Base-by-base conservation (phyloP, 2,113 vertebrate species). In the Neotoma lepida region DNA sequence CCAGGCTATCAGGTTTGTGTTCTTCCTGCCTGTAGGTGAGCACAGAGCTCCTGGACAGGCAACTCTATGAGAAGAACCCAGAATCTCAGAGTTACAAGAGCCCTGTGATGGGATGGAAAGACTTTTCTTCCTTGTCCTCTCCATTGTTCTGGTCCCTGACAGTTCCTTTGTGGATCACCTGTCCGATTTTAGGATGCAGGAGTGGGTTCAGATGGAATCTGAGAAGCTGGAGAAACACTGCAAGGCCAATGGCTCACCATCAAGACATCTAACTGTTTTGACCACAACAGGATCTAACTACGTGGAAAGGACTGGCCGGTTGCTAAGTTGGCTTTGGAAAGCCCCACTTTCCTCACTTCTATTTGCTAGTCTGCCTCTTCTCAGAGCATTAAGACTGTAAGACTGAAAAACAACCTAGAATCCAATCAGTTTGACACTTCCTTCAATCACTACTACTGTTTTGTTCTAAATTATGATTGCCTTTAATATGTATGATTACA, bases 51-150 rank as follows among this genome's bases (percentile, higher is more conserved):
- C 22, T n/a, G 44, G 44, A 51, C 63, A 87, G 35, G 39, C 13
- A 18, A 24, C 41, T 77, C 56, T n/a, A 26, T 77, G 20, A 61
- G 41, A 46, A 99, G 99, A 99, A 99, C 97, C 98, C 99, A 71
- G 99, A 99, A 9, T 99, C 95, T 89, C 98, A 99, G 30, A 99
- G 99, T 68, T 99, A 98, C 74, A 24, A 10, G 0, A 98, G 99
- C 74, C 98, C 99, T 0, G 91, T 97, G 26, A 99, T 98, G 98
- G 98, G 99, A 98, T 96, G 99, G 99, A 99, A 98, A 97, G 0
- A 0, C 98, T 10, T 6, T 99, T 99, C 97, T 99, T 99, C 97
- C 98, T 98, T 3, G 98, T 99, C 9, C 64, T 99, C 95, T 99
- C 99, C 0, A 1, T 99, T 28, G 94, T 96, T 77, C 96, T 99